Base-by-base conservation (phyloP, 2,888 invertebrate species). In the Agrochola litura region DNA sequence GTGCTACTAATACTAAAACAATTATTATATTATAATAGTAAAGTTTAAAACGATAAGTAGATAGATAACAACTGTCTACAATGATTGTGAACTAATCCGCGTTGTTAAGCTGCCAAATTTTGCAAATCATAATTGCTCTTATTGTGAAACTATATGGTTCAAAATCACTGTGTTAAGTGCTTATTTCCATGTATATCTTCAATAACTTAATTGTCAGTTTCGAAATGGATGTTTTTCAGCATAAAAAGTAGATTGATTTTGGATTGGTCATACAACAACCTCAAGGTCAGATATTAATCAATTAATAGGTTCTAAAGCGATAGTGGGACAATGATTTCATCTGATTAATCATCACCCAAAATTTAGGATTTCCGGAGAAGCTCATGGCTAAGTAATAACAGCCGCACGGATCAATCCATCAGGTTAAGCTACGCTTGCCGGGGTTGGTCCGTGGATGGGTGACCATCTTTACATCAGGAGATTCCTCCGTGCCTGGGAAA, bases 101-200 rank as follows among this genome's bases (percentile, higher is more conserved):
- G 70, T 69, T 73, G 52, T 58, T 76, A 74, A 61, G 22, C 63
- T 73, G 76, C 64, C 73, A 73, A 81, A 78, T 63, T 81, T 66
- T 65, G 70, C 68, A 64, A 78, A 65, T 67, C 41, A 22, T 76
- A 75, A 75, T 79, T 69, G 64, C 25, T 76, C 5, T 41, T 67
- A 77, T 77, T 68, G 49, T 37, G 37, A 37, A 37, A 37, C 37
- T 37, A 37, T 37, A 37, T 37, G 37, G 37, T 37, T 37, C 37
- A 37, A 37, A 37, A 37, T 37, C 2, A 3, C 4, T 37, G 37
- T 37, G 37, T 37, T 37, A 37, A 37, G 37, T 37, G 37, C 4
- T 37, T 37, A 5, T 37, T 37, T 37, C 37, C 37, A 37, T 37
- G 37, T 37, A 37, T 12, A 19, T 16, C 10, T 46, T 64, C 3